These are phyloP conservation scores for Eurytoma californica DNA, from an alignment of 2,888 invertebrate genomes.

Conservation along the genomic window DNA sequence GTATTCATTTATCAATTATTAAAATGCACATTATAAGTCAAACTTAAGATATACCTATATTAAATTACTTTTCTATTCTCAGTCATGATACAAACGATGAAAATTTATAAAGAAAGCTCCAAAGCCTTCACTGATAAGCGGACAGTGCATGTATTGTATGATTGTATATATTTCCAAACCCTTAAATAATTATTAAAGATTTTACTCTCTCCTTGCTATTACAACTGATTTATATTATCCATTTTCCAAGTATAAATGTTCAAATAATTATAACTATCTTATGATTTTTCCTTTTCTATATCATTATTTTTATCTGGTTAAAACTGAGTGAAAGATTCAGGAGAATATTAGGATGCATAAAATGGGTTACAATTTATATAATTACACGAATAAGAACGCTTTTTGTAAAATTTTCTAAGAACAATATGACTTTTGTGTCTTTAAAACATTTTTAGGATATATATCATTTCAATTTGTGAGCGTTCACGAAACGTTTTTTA, in stretches of 20 bases:
- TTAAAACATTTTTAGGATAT: slow-evolving; percentile 36
- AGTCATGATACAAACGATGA: background rate
- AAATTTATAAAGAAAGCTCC: slow-evolving; percentile 37
- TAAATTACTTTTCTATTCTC: background rate
- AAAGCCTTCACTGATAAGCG: slow-evolving; percentile 46
- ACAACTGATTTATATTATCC: slow-evolving; percentile 44
- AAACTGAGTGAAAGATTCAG: too few relatives aligned
- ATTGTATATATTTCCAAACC: slow-evolving; percentile 57
- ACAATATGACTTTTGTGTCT: slow-evolving; percentile 21
- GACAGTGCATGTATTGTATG: slow-evolving; percentile 54
- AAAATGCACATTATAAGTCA: background rate
- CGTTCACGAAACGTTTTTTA: slow-evolving; percentile 46
- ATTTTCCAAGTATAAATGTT: background rate
- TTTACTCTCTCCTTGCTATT: slow-evolving; percentile 52
- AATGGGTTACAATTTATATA: slow-evolving; percentile 4
- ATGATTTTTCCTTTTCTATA: background rate
- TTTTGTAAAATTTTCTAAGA: slow-evolving; percentile 55
- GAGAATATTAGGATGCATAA: too few relatives aligned
- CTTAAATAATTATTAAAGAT: slow-evolving; percentile 53
- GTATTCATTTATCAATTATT: too few relatives aligned
- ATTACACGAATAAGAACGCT: slow-evolving; percentile 47
- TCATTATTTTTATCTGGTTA: slow-evolving; percentile 28
- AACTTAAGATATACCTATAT: background rate
- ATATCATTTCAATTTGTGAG: slow-evolving; percentile 33
- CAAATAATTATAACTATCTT: background rate